Evolutionary conservation across 2,797 vertebrate genomes (phyloP).

Genomic region (Typhlichthys eigenmanni): DNA sequence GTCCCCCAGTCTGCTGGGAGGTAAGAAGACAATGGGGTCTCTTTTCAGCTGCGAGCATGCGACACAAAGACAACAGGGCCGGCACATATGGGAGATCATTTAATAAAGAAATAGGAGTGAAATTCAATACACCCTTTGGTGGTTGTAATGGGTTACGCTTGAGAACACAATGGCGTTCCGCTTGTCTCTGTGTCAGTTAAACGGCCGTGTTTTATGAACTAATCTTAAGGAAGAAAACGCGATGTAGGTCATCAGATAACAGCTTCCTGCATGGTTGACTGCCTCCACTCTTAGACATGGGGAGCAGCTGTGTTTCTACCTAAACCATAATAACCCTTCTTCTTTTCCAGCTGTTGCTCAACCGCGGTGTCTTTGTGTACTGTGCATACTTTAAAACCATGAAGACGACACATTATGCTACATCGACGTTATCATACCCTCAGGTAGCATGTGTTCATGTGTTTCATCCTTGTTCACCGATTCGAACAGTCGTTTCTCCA

Average conservation of each 20-base stretch:
- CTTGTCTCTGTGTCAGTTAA: too few species aligned
- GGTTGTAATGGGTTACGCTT: too few species aligned
- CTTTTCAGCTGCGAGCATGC: too few species aligned
- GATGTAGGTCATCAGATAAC: constrained; percentile 73
- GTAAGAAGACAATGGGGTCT: constrained; percentile 68
- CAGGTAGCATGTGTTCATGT: not conserved
- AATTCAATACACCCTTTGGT: too few species aligned
- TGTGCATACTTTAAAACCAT: too few species aligned
- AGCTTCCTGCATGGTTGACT: constrained; percentile 57
- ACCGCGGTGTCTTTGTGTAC: constrained; percentile 11
- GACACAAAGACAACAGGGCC: not conserved
- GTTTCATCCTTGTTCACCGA: not conserved
- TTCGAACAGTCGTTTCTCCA: not conserved
- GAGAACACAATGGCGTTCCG: too few species aligned
- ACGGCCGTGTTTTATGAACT: constrained; percentile 35
- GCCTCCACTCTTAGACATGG: constrained; percentile 17
- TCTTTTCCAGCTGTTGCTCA: constrained; percentile 31
- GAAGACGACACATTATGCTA: not conserved
- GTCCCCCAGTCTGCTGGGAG: constrained; percentile 91
- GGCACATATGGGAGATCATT: too few species aligned
- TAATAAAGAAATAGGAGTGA: too few species aligned
- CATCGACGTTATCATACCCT: not conserved
- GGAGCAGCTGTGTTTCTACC: constrained; percentile 18
- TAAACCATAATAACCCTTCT: constrained; percentile 45
- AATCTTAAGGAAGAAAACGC: constrained; percentile 51